Base-by-base conservation (phyloP, 2,888 invertebrate species). In the Lutraria lutraria region DNA sequence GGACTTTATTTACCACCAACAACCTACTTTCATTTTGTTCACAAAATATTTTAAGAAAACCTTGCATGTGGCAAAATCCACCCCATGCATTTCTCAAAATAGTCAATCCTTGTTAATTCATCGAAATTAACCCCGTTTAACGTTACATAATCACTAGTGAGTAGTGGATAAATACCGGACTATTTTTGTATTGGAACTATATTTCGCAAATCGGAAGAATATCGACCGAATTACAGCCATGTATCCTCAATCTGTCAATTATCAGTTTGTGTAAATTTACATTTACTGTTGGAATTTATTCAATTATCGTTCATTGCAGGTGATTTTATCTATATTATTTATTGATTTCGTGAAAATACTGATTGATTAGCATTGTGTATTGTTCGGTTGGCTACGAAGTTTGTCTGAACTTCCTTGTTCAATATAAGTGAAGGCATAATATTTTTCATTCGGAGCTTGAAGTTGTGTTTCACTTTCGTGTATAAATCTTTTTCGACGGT, bases 231-330 rank as follows among this genome's bases (percentile, higher is more conserved):
- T 72, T 25, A 72, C 72, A 72, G n/a, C 72, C 72, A 72, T 72
- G 72, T 72, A 72, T 72, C 72, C 72, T 72, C 72, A 72, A 72
- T 72, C 72, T 72, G 72, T 72, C 72, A 72, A 72, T 72, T 72
- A 25, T 72, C 72, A 29, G 72, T 72, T 72, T 72, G 72, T 72
- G 72, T 72, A 29, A 72, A 29, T 72, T 15, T 72, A 72, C 31
- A 31, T 29, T 15, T 72, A 15, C 15, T 25, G 15, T 72, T 72
- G 25, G 72, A 72, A n/a, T 29, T 72, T 31, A 29, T 29, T 25
- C 29, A 25, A 72, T n/a, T 29, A 72, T 4, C 25, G 15, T 25
- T 25, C 15, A 72, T 16, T 72, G 3, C 25, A 72, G 72, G 72
- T 72, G 72, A 72, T 72, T 25, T 29, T 15, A 72, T 29, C 25